Evolutionary conservation across 2,888 invertebrate species (phyloP).

Genomic region (Agrochola circellaris): DNA sequence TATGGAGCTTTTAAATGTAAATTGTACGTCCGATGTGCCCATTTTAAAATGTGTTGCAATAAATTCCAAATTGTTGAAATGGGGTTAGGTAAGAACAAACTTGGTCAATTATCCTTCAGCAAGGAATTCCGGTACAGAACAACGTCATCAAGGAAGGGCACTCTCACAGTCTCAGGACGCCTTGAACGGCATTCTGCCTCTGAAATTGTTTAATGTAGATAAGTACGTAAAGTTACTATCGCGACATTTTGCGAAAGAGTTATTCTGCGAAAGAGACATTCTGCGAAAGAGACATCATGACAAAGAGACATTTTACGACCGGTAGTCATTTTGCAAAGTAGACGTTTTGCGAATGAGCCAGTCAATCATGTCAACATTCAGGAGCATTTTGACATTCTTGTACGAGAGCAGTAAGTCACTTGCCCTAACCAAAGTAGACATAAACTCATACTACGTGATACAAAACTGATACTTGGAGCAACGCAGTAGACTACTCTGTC

Average conservation of each 20-base stretch:
- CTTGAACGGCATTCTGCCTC: background rate
- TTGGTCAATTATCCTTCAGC: background rate
- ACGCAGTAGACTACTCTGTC: too few species aligned
- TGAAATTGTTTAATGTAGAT: background rate
- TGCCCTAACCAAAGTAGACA: background rate
- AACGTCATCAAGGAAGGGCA: background rate
- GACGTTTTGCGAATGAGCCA: too few species aligned
- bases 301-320: too few species aligned
- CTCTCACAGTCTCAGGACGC: background rate
- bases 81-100: background rate
- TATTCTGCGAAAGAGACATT: too few species aligned
- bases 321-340: too few species aligned
- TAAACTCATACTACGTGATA: too few species aligned
- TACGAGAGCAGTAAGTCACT: background rate
- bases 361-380: background rate
- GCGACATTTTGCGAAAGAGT: too few species aligned
- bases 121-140: background rate
- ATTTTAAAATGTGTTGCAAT: conserved; percentile 44
- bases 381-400: background rate
- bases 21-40: conserved; percentile 12
- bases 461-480: too few species aligned
- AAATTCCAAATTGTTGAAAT: background rate
- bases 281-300: too few species aligned
- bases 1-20: conserved; percentile 38
- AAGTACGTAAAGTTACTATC: too few species aligned